Conservation (phyloP, 2,797 vertebrate species). For the Argya squamiceps region DNA sequence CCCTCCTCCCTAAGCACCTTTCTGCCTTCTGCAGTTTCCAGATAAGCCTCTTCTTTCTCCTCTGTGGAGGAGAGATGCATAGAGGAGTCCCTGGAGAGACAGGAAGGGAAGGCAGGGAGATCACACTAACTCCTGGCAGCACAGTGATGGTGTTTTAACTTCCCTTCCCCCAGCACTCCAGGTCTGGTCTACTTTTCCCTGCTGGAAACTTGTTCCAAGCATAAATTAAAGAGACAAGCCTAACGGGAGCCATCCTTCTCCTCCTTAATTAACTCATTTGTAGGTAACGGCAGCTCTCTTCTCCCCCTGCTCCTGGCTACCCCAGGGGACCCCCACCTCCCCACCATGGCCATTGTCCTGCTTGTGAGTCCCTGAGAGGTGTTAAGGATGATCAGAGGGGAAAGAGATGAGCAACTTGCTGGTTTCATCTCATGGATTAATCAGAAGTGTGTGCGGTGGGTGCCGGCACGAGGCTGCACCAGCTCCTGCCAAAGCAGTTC, state of each 20-base stretch:
- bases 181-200: neutral
- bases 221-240: slow-evolving; percentile 53
- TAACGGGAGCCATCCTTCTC: neutral
- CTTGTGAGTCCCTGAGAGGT: neutral
- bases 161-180: neutral
- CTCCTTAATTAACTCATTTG: neutral
- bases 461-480: neutral
- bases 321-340: neutral
- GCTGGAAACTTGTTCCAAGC: slow-evolving; percentile 30
- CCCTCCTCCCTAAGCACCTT: neutral
- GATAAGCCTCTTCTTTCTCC: neutral
- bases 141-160: neutral
- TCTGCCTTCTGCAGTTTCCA: neutral
- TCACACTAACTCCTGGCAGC: neutral
- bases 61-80: neutral
- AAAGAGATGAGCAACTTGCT: fast-evolving
- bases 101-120: neutral
- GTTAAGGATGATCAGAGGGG: neutral
- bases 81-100: neutral
- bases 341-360: fast-evolving
- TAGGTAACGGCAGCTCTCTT: neutral
- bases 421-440: neutral
- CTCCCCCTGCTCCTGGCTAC: neutral
- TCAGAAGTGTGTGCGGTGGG: fast-evolving
- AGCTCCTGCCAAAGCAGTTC: neutral